Evolutionary conservation across 2,888 invertebrate genomes (phyloP).

Genomic region (Drosophila falleni): DNA sequence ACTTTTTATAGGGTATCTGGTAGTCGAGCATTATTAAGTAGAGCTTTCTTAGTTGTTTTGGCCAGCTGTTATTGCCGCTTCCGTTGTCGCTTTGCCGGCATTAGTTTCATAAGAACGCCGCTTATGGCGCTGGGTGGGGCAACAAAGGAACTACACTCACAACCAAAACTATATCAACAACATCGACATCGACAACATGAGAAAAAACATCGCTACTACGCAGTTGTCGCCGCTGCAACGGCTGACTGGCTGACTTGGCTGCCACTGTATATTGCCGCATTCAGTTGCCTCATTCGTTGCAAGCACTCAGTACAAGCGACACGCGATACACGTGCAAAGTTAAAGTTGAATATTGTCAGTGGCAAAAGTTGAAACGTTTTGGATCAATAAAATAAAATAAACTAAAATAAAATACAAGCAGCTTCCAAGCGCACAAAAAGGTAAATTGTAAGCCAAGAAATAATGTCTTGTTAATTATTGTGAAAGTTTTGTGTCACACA

Average conservation of each 20-base stretch:
- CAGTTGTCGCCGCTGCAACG: conserved; percentile 65
- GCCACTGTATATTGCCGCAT: conserved; percentile 19
- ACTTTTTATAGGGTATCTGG: conserved; percentile 9
- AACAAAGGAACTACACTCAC: conserved; percentile 7
- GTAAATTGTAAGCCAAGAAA: conserved; percentile 72
- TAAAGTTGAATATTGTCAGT: conserved; percentile 65
- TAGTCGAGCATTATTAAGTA: background rate
- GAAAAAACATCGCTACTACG: conserved; percentile 19
- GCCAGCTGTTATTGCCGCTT: conserved; percentile 50
- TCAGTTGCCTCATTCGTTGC: conserved; percentile 64
- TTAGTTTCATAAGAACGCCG: conserved; percentile 72
- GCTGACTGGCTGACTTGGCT: conserved; percentile 41
- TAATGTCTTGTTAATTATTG: conserved; percentile 81
- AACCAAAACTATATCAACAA: conserved; percentile 18
- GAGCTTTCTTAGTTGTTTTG: conserved; percentile 35
- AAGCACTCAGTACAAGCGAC: conserved; percentile 67
- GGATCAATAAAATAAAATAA: conserved; percentile 54
- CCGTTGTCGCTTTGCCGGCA: conserved; percentile 47
- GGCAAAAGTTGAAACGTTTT: conserved; percentile 69
- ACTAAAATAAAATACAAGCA: conserved; percentile 40
- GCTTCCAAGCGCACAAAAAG: conserved; percentile 42
- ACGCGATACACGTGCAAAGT: conserved; percentile 67
- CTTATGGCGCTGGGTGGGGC: conserved; percentile 61
- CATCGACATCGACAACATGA: conserved; percentile 15
- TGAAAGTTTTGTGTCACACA: conserved; percentile 70